Evolutionary conservation across 2,797 vertebrate genomes (phyloP).

Genomic region (Melanotaenia maccullochi): DNA sequence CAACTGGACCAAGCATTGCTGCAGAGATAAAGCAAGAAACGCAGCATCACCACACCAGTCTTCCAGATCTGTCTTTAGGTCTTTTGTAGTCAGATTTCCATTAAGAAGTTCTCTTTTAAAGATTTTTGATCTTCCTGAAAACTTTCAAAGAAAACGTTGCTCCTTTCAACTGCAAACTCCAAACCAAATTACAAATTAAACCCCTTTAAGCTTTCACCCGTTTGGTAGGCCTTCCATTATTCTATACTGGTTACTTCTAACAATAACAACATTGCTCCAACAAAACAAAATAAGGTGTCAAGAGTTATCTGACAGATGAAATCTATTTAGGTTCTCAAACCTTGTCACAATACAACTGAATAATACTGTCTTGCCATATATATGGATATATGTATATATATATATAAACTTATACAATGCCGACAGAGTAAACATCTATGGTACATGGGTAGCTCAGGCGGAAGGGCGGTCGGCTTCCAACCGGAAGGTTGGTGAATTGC

Average conservation of each 20-base stretch:
- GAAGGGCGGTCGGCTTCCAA: too few species aligned
- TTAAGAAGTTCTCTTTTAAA: not conserved
- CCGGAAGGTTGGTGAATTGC: too few species aligned
- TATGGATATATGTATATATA: too few species aligned
- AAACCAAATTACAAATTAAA: not conserved
- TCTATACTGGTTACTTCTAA: not conserved
- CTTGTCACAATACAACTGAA: not conserved
- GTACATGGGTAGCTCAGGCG: too few species aligned
- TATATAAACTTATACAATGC: not conserved
- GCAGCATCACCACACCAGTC: not conserved
- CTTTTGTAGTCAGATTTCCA: not conserved
- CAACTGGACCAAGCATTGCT: not conserved
- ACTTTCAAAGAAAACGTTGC: not conserved
- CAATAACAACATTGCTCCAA: not conserved
- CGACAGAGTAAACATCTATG: not conserved
- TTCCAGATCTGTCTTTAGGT: not conserved
- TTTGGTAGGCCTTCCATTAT: not conserved
- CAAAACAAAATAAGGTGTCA: not conserved
- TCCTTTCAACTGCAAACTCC: not conserved
- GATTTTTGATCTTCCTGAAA: not conserved
- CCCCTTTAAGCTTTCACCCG: not conserved
- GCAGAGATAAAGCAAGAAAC: not conserved
- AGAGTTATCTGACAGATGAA: constrained; percentile 15
- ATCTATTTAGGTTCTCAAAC: constrained; percentile 32
- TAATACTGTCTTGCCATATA: too few species aligned